phyloP scores from a whole-genome alignment of 2,797 vertebrate species.

The Arremon aurantiirostris region DNA sequence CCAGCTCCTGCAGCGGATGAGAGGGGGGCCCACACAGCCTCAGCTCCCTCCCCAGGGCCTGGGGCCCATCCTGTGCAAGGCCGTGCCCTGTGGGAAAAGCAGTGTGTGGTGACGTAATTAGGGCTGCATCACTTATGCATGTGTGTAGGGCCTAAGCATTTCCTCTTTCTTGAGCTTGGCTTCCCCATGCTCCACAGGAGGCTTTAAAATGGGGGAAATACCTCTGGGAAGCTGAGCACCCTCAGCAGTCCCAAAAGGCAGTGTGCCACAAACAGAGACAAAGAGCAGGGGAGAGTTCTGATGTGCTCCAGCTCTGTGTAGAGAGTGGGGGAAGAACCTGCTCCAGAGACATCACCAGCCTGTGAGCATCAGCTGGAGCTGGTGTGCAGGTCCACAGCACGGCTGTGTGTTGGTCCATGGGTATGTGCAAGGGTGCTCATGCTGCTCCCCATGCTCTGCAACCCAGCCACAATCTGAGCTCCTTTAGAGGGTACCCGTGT shows the following conservation, averaged over 20 bases:
- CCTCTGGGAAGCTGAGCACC: background rate
- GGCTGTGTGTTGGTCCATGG: rapidly evolving
- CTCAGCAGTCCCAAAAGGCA: background rate
- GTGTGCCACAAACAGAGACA: background rate
- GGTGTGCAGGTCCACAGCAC: background rate
- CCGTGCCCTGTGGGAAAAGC: background rate
- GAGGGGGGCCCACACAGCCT: background rate
- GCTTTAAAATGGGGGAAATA: background rate
- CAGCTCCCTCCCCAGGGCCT: background rate
- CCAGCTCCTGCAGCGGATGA: constrained; percentile 45
- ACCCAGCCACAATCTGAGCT: background rate
- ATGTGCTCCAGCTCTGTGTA: background rate
- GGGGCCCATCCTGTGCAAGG: constrained; percentile 13
- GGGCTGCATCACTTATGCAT: background rate
- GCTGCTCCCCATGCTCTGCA: background rate
- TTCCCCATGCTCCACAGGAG: background rate
- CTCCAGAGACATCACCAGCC: background rate
- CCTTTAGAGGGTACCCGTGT: background rate
- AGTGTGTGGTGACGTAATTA: background rate
- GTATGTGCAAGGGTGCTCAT: rapidly evolving
- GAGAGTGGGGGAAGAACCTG: background rate
- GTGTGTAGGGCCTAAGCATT: background rate
- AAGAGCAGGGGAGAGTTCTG: background rate
- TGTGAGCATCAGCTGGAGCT: background rate
- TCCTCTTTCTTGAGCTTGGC: background rate